Conservation (phyloP, 2,797 vertebrate genomes). For the Cirrhinus mrigala region DNA sequence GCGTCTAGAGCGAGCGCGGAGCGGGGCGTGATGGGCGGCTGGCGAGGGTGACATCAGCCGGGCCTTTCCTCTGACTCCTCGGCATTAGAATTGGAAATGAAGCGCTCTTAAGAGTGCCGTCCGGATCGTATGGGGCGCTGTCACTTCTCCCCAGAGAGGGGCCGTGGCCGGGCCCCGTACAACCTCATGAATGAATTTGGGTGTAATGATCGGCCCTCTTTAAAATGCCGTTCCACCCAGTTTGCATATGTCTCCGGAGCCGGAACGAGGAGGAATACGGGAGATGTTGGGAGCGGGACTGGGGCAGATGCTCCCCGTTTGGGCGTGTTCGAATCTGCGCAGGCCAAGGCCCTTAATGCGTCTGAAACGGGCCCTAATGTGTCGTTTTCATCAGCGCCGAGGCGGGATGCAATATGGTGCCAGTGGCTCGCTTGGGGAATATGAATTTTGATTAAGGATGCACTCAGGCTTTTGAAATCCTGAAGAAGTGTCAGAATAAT, state of each 20-base stretch:
- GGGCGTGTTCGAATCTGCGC: conserved; percentile 87
- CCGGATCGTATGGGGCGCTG: conserved; percentile 86
- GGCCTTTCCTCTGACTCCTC: conserved; percentile 74
- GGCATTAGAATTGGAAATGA: conserved; percentile 99
- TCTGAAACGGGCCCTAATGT: conserved; percentile 93
- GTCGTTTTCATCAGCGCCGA: conserved; percentile 97
- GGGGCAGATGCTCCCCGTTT: conserved; percentile 92
- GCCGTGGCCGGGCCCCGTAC: conserved; percentile 90
- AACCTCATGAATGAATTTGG: conserved; percentile 97
- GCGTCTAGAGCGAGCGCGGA: conserved; percentile 79
- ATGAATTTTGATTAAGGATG: conserved; percentile 99
- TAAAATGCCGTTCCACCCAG: conserved; percentile 90
- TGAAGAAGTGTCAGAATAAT: conserved; percentile 99
- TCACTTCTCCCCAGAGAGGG: conserved; percentile 80
- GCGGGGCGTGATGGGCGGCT: conserved; percentile 65
- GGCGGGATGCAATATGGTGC: conserved; percentile 99
- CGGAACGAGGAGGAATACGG: conserved; percentile 69
- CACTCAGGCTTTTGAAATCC: conserved; percentile 99
- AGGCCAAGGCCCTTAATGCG: conserved; percentile 91
- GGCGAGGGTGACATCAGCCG: conserved; percentile 93
- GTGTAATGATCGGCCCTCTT: conserved; percentile 91
- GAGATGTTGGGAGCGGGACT: conserved; percentile 58
- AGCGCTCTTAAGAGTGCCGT: conserved; percentile 89
- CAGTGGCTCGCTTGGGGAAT: conserved; percentile 93
- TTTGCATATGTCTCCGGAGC: conserved; percentile 89